These are phyloP conservation scores for Synodontis membranacea DNA, from an alignment of 2,113 vertebrate species.

Conservation along the genomic window DNA sequence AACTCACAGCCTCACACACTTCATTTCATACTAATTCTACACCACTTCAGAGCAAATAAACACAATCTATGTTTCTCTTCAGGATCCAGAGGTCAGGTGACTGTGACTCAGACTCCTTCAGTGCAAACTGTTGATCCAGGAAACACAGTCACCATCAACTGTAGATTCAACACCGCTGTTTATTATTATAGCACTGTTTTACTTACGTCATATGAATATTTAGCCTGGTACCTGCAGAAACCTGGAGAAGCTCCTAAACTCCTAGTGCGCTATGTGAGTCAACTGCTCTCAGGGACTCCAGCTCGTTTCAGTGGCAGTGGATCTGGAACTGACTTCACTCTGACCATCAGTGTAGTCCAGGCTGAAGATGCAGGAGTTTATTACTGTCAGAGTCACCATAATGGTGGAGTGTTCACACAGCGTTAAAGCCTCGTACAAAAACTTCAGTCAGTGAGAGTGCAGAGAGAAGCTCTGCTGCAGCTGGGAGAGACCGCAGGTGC, in stretches of 20 bases:
- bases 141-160: no score
- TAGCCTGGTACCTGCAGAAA: background rate
- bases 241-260: no score
- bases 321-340: conserved; percentile 49
- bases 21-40: background rate
- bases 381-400: conserved; percentile 36
- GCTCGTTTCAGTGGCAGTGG: conserved; percentile 57
- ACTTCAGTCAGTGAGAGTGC: conserved; percentile 42
- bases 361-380: conserved; percentile 58
- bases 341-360: conserved; percentile 60
- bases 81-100: conserved; percentile 49
- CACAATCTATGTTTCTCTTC: no score
- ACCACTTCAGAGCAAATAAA: no score
- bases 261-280: no score
- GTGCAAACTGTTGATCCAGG: no score
- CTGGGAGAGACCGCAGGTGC: conserved; percentile 3
- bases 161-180: no score
- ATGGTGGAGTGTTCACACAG: conserved; percentile 31
- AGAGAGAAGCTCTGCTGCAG: conserved; percentile 12
- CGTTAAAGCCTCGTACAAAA: conserved; percentile 58
- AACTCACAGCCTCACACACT: no score
- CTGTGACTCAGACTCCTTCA: no score
- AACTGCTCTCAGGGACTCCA: background rate
- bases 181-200: no score
- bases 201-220: no score